Percentiles rank a stretch among this genome's conserved stretches.
Evolutionary conservation across 2,888 invertebrate species (phyloP).

Genomic region (Bimastos eiseni): DNA sequence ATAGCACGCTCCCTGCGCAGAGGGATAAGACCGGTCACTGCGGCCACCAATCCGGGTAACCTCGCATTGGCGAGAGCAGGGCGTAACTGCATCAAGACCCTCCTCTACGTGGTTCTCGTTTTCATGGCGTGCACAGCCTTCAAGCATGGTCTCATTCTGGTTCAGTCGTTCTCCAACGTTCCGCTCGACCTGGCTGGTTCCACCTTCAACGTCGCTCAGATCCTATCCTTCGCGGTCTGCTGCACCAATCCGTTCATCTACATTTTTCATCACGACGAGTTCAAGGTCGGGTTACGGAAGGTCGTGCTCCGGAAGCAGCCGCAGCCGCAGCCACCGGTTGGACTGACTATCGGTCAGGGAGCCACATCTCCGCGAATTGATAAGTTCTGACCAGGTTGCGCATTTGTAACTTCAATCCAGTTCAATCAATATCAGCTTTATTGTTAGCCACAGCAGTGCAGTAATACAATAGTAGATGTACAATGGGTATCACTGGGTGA

Average conservation of each 20-base stretch:
- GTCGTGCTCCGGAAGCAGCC: background rate
- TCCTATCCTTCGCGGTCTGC: background rate
- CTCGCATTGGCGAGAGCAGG: background rate
- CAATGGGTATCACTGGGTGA: too few relatives aligned
- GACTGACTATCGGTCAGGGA: too few relatives aligned
- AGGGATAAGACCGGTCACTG: background rate
- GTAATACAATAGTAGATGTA: too few relatives aligned
- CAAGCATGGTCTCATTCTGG: background rate
- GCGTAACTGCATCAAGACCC: background rate
- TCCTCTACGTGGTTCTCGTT: background rate
- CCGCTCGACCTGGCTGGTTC: background rate
- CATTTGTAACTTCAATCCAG: too few relatives aligned
- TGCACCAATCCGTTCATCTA: constrained; percentile 15
- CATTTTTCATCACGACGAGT: constrained; percentile 15
- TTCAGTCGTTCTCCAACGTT: background rate
- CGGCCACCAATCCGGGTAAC: background rate
- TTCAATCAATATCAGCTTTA: too few relatives aligned
- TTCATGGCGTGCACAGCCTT: background rate
- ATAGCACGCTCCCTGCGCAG: background rate
- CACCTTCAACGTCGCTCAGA: background rate
- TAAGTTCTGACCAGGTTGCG: too few relatives aligned
- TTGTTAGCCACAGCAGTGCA: too few relatives aligned
- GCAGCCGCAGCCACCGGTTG: background rate
- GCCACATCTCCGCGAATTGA: too few relatives aligned
- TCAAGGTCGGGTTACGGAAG: constrained; percentile 14